These are phyloP conservation scores for Therioaphis trifolii DNA, from an alignment of 2,888 invertebrate genomes.

Conservation along the genomic window DNA sequence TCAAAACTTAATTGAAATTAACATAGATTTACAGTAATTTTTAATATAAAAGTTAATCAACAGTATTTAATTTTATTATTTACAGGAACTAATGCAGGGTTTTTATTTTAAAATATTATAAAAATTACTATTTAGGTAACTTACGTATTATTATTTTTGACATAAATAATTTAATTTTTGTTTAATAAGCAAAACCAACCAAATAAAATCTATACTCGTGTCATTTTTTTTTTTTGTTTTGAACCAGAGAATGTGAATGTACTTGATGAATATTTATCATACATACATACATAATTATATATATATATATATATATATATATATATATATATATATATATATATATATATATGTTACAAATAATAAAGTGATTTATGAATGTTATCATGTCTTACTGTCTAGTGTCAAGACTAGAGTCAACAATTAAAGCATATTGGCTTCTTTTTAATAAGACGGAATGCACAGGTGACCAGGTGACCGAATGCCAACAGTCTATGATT, in stretches of 20 bases:
- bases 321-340: conserved; percentile 13
- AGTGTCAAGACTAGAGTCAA: conserved; percentile 56
- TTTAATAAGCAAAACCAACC: conserved; percentile 53
- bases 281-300: background rate
- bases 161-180: conserved; percentile 47
- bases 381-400: conserved; percentile 59
- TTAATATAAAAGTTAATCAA: conserved; percentile 49
- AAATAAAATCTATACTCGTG: conserved; percentile 51
- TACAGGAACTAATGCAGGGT: conserved; percentile 59
- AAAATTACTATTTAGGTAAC: conserved; percentile 59
- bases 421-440: conserved; percentile 39
- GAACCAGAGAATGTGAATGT: conserved; percentile 29
- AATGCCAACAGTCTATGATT: conserved; percentile 56
- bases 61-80: conserved; percentile 46
- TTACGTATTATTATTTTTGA: conserved; percentile 58
- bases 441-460: conserved; percentile 53
- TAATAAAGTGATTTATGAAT: conserved; percentile 40
- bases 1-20: conserved; percentile 57
- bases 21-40: conserved; percentile 43
- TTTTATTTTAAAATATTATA: conserved; percentile 39
- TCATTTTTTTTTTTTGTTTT: conserved; percentile 29
- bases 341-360: conserved; percentile 29
- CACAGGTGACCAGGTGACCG: conserved; percentile 52
- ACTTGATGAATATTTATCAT: conserved; percentile 50
- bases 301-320: too few relatives aligned